Evolutionary conservation across 2,797 vertebrate genomes (phyloP), one percentile per base, ranked within the genome.

Genomic region (Gallinago nigripennis): DNA sequence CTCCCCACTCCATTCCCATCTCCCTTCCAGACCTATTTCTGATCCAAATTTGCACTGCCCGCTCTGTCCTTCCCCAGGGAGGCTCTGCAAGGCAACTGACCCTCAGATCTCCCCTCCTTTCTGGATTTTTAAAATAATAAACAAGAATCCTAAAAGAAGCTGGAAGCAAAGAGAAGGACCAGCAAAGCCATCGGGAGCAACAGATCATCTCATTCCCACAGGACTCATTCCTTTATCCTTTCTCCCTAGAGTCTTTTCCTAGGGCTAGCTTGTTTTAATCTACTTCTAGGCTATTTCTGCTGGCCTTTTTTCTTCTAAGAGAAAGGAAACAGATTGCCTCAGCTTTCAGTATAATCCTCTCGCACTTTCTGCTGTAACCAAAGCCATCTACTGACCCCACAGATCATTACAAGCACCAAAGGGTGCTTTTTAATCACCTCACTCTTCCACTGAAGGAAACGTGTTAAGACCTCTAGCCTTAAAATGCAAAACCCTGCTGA

Each of bases 261-360:
- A 71, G 53, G 35, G 33, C 69, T 87, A 51, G 45, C 30, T 82
- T 91, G 46, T 61, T 93, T 86, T 81, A 58, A 66, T 81, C 81
- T 73, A 65, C 46, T 91, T 91, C 68, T 83, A 65, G 78, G 46
- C 27, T 91, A 81, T 81, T 92, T 58, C 37, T 95, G 31, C 16
- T 43, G 69, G 33, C 31, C 48, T 61, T 76, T 45, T 72, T 31
- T 21, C 13, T 79, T 87, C 27, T 43, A 28, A 61, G 53, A 81
- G 69, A 78, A 92, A 92, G 46, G 23, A 84, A 64, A 70, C 54
- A 53, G 39, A 86, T 73, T 86, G 31, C 48, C n/a, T 77, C 48
- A 77, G 63, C 75, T 87, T 85, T 87, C 60, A 50, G 35, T 53
- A 20, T 70, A 90, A 86, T 90, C 56, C 56, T 90, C 43, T 90